phyloP scores from a whole-genome alignment of 2,888 invertebrate species.

The Scaeva pyrastri region DNA sequence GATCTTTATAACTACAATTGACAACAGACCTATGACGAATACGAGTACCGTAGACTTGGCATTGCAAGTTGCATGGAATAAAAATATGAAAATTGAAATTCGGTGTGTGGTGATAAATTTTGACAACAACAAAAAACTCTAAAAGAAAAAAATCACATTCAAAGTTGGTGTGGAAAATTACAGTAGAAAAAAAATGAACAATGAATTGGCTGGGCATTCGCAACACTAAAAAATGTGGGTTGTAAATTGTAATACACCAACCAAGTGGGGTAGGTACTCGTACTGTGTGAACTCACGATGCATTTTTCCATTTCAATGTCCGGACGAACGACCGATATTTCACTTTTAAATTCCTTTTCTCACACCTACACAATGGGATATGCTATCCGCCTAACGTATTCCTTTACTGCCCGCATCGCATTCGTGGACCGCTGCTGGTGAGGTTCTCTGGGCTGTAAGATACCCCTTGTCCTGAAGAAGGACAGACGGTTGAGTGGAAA shows the following conservation, averaged over 20 bases:
- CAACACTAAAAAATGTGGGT: background rate
- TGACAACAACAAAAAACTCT: background rate
- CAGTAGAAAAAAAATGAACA: constrained; percentile 76
- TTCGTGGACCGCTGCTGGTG: background rate
- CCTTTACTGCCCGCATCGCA: background rate
- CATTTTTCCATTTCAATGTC: constrained; percentile 76
- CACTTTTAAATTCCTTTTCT: constrained; percentile 63
- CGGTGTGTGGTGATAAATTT: constrained; percentile 67
- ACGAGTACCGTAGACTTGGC: constrained; percentile 20
- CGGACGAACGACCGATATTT: constrained; percentile 72
- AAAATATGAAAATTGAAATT: constrained; percentile 58
- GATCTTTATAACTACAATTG: background rate
- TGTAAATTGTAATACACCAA: background rate
- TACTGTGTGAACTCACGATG: constrained; percentile 78
- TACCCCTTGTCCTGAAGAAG: constrained; percentile 13
- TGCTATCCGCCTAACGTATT: constrained; percentile 64
- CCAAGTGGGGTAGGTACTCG: too few relatives aligned
- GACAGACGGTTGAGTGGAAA: constrained; percentile 4
- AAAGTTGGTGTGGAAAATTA: constrained; percentile 77
- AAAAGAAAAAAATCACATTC: constrained; percentile 67
- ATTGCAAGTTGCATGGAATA: constrained; percentile 5
- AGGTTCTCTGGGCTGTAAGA: constrained; percentile 31
- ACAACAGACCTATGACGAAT: too few relatives aligned
- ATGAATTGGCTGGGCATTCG: constrained; percentile 41
- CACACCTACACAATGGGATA: constrained; percentile 35